phyloP scores from a whole-genome alignment of 92 coral and sea anemone species.

The Phenganax subtilis region DNA sequence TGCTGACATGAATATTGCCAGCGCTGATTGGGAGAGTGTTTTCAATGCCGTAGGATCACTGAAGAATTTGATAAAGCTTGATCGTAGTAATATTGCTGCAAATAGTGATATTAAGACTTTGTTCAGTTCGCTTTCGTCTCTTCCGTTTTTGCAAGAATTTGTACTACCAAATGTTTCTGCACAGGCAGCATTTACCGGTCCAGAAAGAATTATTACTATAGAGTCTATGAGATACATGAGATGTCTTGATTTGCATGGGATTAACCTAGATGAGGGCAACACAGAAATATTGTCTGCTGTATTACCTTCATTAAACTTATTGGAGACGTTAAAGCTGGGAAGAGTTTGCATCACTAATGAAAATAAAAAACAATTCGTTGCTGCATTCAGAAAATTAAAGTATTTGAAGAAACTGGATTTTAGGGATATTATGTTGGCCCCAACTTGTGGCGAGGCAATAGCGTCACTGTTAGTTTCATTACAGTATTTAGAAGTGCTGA shows the following conservation, averaged over 20 bases:
- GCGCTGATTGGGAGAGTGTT: neutral
- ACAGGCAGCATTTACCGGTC: no score
- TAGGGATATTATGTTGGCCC: neutral
- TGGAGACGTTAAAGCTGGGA: conserved; percentile 1
- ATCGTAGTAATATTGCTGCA: neutral
- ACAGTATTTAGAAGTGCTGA: conserved; percentile 15
- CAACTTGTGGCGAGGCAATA: neutral
- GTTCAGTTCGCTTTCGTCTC: neutral
- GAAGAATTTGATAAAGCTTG: neutral
- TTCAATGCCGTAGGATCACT: neutral
- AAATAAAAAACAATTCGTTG: neutral
- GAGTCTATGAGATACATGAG: neutral
- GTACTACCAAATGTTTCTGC: neutral
- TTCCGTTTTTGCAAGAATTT: neutral
- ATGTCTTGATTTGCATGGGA: neutral
- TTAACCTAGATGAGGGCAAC: neutral
- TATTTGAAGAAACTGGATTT: conserved; percentile 11
- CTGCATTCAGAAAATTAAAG: neutral
- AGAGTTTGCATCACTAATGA: neutral
- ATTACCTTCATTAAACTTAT: conserved; percentile 9
- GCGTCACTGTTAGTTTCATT: conserved; percentile 5
- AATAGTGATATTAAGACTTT: neutral
- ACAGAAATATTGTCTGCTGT: neutral
- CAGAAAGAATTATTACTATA: neutral
- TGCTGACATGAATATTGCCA: neutral